Conservation (phyloP, 2,888 invertebrate genomes). For the Listrodromus nycthemerus region DNA sequence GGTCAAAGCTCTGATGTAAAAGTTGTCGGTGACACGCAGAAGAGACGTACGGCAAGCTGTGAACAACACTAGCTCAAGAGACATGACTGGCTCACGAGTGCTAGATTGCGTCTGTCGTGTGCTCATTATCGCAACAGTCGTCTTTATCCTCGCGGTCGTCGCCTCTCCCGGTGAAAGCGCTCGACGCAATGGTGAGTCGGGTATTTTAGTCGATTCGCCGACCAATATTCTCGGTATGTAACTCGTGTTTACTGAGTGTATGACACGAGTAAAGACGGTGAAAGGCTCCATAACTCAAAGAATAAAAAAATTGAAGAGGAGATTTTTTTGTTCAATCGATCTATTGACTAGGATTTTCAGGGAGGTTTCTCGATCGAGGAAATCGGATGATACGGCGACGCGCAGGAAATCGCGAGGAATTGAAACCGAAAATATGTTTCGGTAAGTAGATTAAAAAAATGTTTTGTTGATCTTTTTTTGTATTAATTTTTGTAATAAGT, state of each 20-base stretch:
- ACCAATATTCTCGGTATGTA: conserved; percentile 34
- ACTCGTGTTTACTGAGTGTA: neutral
- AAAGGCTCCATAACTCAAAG: neutral
- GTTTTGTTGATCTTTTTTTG: no score
- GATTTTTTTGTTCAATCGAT: conserved; percentile 3
- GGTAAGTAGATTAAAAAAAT: conserved; percentile 76
- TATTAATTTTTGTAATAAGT: conserved; percentile 80
- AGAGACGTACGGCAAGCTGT: conserved; percentile 8
- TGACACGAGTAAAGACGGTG: neutral
- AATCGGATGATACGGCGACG: conserved; percentile 74
- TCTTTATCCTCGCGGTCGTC: conserved; percentile 6
- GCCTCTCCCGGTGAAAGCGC: conserved; percentile 36
- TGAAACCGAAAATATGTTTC: conserved; percentile 79
- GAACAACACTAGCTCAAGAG: neutral
- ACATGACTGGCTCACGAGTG: conserved; percentile 28
- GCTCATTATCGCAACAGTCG: conserved; percentile 22
- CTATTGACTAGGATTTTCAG: conserved; percentile 68
- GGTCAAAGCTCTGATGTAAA: conserved; percentile 1
- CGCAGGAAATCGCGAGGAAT: conserved; percentile 74
- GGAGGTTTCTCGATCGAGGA: conserved; percentile 72
- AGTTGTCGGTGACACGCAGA: neutral
- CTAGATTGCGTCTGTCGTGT: conserved; percentile 3
- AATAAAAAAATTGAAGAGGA: conserved; percentile 4
- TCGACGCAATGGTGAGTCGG: conserved; percentile 56
- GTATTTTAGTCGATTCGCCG: conserved; percentile 25